phyloP scores from a whole-genome alignment of 2,113 vertebrate species.

The Mus spicilegus region DNA sequence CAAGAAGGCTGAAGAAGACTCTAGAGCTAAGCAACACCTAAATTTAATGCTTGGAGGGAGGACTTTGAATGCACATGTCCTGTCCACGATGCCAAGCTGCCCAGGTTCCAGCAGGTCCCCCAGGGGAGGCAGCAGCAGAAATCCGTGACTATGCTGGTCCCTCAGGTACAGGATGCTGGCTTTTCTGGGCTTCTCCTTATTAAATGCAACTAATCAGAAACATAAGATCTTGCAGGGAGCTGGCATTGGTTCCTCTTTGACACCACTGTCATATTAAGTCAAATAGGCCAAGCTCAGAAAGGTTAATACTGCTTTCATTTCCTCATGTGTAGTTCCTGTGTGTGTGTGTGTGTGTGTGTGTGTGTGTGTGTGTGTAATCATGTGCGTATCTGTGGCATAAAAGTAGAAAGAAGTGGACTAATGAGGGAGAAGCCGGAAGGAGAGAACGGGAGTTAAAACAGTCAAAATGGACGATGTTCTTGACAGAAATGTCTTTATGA shows the following conservation, averaged over 20 bases:
- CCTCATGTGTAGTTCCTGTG: background rate
- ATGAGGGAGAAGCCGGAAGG: background rate
- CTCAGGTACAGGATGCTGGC: background rate
- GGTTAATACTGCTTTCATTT: background rate
- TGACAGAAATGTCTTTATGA: background rate
- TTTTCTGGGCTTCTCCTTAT: background rate
- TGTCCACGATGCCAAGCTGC: constrained; percentile 13
- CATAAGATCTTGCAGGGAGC: background rate
- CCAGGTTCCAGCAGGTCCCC: background rate
- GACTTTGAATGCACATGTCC: constrained; percentile 55
- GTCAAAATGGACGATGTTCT: background rate
- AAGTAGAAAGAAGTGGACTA: background rate
- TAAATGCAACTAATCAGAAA: background rate
- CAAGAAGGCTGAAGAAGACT: background rate
- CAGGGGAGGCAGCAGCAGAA: background rate
- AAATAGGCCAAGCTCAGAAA: background rate
- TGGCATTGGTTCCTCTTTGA: background rate
- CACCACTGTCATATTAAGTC: background rate
- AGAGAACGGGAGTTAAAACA: background rate
- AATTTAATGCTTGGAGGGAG: constrained; percentile 55
- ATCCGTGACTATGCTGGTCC: background rate
- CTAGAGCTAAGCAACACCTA: constrained; percentile 50
- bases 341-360: background rate
- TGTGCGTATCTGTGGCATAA: background rate
- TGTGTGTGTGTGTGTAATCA: background rate